Conservation (phyloP, 2,113 vertebrate genomes). For the Emydura subglobosa region DNA sequence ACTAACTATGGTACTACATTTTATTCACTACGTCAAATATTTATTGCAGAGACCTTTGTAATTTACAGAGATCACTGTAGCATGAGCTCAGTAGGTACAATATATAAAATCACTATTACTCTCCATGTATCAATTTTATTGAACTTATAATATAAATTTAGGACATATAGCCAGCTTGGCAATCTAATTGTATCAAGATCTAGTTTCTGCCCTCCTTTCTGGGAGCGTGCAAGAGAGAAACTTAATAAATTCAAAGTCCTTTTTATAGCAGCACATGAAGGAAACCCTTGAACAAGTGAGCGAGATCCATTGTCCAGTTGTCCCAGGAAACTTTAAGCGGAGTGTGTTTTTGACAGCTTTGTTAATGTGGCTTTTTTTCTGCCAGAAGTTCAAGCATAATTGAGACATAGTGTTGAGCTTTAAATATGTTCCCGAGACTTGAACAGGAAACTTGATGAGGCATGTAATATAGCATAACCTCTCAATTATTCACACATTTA, state of each 20-base stretch:
- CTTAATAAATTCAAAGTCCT: constrained; percentile 43
- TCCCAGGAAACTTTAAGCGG: constrained; percentile 77
- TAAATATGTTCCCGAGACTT: constrained; percentile 76
- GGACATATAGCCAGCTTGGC: not conserved
- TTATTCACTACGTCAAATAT: not conserved
- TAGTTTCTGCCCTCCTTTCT: constrained; percentile 7
- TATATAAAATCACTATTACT: not conserved
- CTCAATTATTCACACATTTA: constrained; percentile 83
- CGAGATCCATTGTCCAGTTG: constrained; percentile 70
- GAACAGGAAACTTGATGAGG: constrained; percentile 78
- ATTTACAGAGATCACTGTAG: not conserved
- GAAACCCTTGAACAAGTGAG: constrained; percentile 60
- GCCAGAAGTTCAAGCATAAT: constrained; percentile 77
- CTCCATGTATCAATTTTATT: not conserved
- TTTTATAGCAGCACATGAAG: constrained; percentile 53
- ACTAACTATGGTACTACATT: not conserved
- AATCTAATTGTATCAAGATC: constrained; percentile 7
- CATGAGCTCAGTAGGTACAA: not conserved
- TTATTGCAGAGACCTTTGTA: not conserved
- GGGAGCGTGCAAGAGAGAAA: constrained; percentile 24
- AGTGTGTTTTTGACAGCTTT: constrained; percentile 77
- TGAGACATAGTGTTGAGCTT: constrained; percentile 77
- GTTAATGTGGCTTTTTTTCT: constrained; percentile 65
- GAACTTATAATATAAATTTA: not conserved
- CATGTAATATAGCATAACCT: constrained; percentile 76